These are phyloP conservation scores for Chromobotia macracanthus DNA, from an alignment of 2,797 vertebrate species.

Conservation along the genomic window DNA sequence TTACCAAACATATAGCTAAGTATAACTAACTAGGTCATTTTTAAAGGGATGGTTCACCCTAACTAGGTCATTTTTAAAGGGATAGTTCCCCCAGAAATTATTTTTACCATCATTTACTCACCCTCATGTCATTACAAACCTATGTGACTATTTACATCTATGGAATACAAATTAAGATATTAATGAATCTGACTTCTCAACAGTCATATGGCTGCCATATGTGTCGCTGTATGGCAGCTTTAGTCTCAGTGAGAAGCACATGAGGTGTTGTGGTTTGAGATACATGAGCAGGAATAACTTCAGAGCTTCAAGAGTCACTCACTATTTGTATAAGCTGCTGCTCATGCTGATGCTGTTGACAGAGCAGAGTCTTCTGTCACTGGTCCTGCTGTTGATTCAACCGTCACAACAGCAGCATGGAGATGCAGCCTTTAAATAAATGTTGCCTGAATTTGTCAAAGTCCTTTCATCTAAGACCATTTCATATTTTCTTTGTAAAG, in stretches of 20 bases:
- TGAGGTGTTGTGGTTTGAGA: background rate
- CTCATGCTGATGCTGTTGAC: slow-evolving; percentile 42
- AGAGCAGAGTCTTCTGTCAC: slow-evolving; percentile 39
- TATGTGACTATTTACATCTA: too few species aligned
- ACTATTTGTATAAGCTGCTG: slow-evolving; percentile 56
- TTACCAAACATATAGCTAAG: too few species aligned
- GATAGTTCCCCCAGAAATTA: too few species aligned
- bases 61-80: too few species aligned
- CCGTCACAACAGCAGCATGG: slow-evolving; percentile 28
- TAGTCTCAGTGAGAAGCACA: background rate
- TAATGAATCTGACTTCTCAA: background rate
- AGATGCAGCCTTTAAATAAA: slow-evolving; percentile 45
- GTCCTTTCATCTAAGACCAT: slow-evolving; percentile 8
- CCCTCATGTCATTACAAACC: too few species aligned
- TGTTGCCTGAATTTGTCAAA: slow-evolving; percentile 34
- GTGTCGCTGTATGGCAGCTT: background rate
- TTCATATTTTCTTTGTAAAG: slow-evolving; percentile 17
- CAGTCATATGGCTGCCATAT: too few species aligned
- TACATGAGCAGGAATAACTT: slow-evolving; percentile 43
- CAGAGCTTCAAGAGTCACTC: slow-evolving; percentile 16
- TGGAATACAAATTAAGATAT: too few species aligned
- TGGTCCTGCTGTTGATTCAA: too few species aligned
- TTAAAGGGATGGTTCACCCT: too few species aligned
- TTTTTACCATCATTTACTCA: too few species aligned
- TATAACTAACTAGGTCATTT: too few species aligned